A percentile compares a stretch with the other conserved stretches of the same genome.
phyloP scores from a whole-genome alignment of 2,888 invertebrate species.

The Myathropa florea region DNA sequence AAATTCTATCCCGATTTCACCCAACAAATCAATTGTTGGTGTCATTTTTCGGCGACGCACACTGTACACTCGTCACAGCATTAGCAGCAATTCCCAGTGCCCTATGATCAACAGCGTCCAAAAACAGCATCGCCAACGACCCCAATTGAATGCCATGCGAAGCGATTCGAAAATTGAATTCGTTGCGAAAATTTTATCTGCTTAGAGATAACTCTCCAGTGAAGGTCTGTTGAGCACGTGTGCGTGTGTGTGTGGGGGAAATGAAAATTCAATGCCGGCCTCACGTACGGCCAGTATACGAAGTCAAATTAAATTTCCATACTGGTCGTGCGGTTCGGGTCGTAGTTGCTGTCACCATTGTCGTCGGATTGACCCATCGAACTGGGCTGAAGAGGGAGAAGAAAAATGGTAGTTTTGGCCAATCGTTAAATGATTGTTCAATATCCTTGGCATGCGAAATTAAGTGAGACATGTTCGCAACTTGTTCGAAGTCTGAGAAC shows the following conservation, averaged over 20 bases:
- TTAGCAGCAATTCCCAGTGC: not conserved
- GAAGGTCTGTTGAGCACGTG: not conserved
- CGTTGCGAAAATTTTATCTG: constrained; percentile 45
- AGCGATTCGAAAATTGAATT: constrained; percentile 54
- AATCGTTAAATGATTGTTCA: constrained; percentile 59
- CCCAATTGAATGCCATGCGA: constrained; percentile 26
- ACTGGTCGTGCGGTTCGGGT: not conserved
- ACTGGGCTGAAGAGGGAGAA: not conserved
- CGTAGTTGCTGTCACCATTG: not conserved
- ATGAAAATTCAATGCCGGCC: constrained; percentile 39
- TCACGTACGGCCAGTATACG: constrained; percentile 14
- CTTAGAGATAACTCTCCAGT: constrained; percentile 36
- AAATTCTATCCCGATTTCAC: no score
- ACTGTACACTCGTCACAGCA: constrained; percentile 75
- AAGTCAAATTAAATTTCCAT: constrained; percentile 36
- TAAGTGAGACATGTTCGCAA: constrained; percentile 48
- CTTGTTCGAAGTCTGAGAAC: constrained; percentile 13
- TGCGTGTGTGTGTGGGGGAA: constrained; percentile 19
- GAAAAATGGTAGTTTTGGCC: constrained; percentile 50
- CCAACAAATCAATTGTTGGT: not conserved
- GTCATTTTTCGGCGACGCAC: constrained; percentile 58
- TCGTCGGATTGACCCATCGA: constrained; percentile 16
- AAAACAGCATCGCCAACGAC: constrained; percentile 63
- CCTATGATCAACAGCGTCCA: constrained; percentile 64
- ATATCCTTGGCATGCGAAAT: constrained; percentile 37